phyloP scores from a whole-genome alignment of 2,113 vertebrate genomes.

The Megalops atlanticus region DNA sequence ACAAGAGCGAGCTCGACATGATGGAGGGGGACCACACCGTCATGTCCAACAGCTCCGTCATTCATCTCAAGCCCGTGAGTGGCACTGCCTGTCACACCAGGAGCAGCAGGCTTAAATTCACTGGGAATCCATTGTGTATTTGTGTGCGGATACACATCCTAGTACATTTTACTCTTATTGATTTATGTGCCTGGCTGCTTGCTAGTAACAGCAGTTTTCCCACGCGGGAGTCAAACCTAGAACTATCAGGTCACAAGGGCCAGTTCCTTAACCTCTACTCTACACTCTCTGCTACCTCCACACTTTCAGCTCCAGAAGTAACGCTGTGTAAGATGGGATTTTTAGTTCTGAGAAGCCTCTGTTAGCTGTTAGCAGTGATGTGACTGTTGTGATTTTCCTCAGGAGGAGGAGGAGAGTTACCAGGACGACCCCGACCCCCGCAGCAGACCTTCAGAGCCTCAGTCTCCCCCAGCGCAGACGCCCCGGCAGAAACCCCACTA shows the following conservation, averaged over 20 bases:
- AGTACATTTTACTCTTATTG: no score
- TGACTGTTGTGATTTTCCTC: constrained; percentile 21
- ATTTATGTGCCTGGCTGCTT: no score
- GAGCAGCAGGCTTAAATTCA: no score
- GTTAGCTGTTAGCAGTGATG: background rate
- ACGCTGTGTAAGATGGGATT: background rate
- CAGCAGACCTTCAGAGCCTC: constrained; percentile 79
- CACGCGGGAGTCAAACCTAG: no score
- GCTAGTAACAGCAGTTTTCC: background rate
- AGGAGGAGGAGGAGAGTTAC: constrained; percentile 85
- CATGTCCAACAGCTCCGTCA: constrained; percentile 97
- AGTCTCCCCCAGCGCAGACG: constrained; percentile 83
- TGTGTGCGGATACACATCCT: no score
- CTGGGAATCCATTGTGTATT: no score
- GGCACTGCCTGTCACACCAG: background rate
- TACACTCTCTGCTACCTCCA: no score
- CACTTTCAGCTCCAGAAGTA: no score
- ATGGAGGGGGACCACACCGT: constrained; percentile 95
- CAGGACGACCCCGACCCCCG: constrained; percentile 83
- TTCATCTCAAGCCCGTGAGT: constrained; percentile 91
- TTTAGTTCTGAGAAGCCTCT: background rate
- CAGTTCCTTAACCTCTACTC: no score
- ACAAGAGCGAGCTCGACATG: constrained; percentile 94
- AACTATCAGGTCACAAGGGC: no score
- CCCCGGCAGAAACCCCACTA: constrained; percentile 87